A percentile compares a stretch with the other conserved stretches of the same genome.
Evolutionary conservation across 2,888 invertebrate genomes (phyloP).

Genomic region (Agrotis exclamationis): DNA sequence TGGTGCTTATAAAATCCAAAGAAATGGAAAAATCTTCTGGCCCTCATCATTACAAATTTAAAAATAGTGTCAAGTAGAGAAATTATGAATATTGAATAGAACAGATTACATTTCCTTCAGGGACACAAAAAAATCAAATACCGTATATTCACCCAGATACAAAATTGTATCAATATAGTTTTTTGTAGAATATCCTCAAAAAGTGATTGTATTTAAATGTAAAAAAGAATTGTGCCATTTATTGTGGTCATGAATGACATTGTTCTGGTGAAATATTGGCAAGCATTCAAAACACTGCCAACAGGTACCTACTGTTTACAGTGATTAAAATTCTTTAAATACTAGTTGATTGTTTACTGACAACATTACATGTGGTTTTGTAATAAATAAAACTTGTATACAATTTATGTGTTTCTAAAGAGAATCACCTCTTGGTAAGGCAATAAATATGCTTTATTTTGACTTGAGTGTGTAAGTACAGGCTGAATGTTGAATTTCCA

Average conservation of each 20-base stretch:
- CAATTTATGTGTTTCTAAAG: constrained; percentile 33
- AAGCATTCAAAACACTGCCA: constrained; percentile 72
- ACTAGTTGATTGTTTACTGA: constrained; percentile 65
- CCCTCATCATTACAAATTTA: no score
- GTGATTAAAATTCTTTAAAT: constrained; percentile 63
- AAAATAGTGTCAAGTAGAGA: no score
- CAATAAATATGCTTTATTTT: constrained; percentile 38
- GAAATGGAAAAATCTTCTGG: no score
- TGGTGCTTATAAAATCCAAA: no score
- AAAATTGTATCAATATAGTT: constrained; percentile 25
- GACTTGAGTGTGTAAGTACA: constrained; percentile 4
- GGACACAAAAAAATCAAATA: no score
- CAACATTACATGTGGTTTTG: constrained; percentile 55
- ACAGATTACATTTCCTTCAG: no score
- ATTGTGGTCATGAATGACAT: constrained; percentile 62
- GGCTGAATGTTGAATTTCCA: constrained; percentile 19
- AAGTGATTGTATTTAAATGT: constrained; percentile 56
- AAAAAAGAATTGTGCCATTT: constrained; percentile 60
- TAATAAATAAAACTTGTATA: constrained; percentile 38
- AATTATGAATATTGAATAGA: no score
- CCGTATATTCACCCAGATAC: no score
- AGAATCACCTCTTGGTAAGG: constrained; percentile 8
- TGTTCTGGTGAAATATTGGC: constrained; percentile 71
- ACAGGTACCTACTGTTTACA: constrained; percentile 69
- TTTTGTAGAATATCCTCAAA: constrained; percentile 36